phyloP scores from a whole-genome alignment of 2,888 invertebrate species.

The Heterodera filipjevi region DNA sequence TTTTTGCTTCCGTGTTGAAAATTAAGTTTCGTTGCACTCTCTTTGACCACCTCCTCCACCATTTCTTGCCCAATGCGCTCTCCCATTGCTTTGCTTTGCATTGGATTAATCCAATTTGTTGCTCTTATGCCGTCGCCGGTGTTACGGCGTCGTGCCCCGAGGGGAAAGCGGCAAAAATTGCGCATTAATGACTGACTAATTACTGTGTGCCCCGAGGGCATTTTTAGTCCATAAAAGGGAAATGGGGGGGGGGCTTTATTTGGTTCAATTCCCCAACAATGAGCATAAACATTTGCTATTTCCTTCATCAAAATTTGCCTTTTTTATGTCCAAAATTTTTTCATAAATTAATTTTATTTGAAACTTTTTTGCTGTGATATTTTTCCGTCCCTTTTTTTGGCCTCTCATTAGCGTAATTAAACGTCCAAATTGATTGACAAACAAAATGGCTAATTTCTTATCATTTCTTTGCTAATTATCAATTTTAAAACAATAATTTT shows the following conservation, averaged over 20 bases:
- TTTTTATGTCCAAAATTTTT: too few relatives aligned
- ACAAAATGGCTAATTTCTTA: too few relatives aligned
- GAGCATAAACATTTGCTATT: too few relatives aligned
- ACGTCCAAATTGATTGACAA: too few relatives aligned
- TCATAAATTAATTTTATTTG: too few relatives aligned
- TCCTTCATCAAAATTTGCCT: too few relatives aligned
- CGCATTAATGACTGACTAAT: background rate
- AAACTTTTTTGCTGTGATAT: too few relatives aligned
- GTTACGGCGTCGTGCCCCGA: background rate
- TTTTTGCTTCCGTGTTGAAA: background rate
- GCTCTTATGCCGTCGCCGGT: background rate
- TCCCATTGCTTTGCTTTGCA: background rate
- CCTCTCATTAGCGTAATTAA: too few relatives aligned
- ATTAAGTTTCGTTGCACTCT: background rate
- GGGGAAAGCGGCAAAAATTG: background rate
- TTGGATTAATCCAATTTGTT: constrained; percentile 8
- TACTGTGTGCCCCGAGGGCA: background rate
- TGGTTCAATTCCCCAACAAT: background rate
- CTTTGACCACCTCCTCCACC: background rate
- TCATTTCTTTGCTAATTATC: too few relatives aligned
- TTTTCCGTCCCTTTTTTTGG: too few relatives aligned
- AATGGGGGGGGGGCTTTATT: constrained; percentile 14
- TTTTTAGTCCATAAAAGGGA: constrained; percentile 1
- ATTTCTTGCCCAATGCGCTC: background rate
- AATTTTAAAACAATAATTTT: too few relatives aligned